Evolutionary conservation across 2,113 vertebrate species (phyloP), one percentile per base, ranked within the genome.

Genomic region (Taurulus bubalis): DNA sequence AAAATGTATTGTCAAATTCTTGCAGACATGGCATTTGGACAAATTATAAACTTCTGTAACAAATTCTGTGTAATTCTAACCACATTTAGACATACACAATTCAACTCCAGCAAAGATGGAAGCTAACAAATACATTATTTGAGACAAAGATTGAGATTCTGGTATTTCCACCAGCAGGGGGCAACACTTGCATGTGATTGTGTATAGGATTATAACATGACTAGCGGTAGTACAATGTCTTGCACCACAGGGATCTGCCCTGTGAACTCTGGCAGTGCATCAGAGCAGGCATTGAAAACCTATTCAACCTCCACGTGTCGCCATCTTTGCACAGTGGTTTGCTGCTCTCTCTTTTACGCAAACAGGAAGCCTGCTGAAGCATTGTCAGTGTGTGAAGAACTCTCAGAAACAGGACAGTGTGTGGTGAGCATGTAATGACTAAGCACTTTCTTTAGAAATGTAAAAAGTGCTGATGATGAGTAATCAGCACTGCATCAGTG

Each of bases 311-410:
- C 18, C 60, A 30, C 45, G 24, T 72, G 38, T 47, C 26, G 6
- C 70, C 38, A 30, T 77, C 40, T 51, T 73, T 69, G 40, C 18
- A 64, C 74, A 14, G 62, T 47, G 53, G 24, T 86, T 78, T 82
- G 30, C 67, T 69, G 60, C 40, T 34, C 28, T 67, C 9, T 74
- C 24, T 58, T 86, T 81, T 51, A 74, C 63, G 6, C 71, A 75
- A 81, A 89, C 89, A 89, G 79, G 85, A 91, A 83, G 49, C 71
- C 60, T 77, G 71, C 45, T 65, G 40, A 74, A 74, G 12, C 49
- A 53, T 49, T 63, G 3, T 76, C 36, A 49, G 40, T 65, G 24
- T 69, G 66, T 62, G 42, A 75, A 75, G 55, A 71, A 76, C 67
- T 75, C 6, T n/a, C 5, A 71, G 22, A 66, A 69, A 40, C 28